phyloP scores from a whole-genome alignment of 53 echinoderm and acorn worm genomes.

The Hippasteria phrygiana region DNA sequence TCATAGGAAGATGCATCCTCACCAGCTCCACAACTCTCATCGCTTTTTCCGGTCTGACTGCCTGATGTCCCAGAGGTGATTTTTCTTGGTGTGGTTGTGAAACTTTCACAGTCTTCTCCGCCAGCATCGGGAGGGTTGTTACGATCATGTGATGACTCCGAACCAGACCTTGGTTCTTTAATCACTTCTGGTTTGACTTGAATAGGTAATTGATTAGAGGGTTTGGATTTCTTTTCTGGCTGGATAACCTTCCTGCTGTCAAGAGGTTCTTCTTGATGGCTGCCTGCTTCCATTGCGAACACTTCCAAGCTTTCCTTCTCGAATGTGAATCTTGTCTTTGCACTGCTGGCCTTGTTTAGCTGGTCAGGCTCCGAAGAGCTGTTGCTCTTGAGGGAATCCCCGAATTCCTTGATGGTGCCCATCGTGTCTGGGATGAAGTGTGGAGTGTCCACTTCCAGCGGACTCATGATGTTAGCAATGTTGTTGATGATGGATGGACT shows the following conservation, averaged over 20 bases:
- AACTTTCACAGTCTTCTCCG: not conserved
- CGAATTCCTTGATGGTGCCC: constrained; percentile 95
- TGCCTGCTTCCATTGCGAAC: not conserved
- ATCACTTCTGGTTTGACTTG: not conserved
- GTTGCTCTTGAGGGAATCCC: constrained; percentile 77
- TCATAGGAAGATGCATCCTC: constrained; percentile 74
- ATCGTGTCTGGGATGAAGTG: constrained; percentile 94
- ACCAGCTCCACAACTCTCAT: not conserved
- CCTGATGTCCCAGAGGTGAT: constrained; percentile 31
- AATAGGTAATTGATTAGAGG: constrained; percentile 1
- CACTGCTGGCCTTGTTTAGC: not conserved
- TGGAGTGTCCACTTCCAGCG: constrained; percentile 83
- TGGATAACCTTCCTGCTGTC: not conserved
- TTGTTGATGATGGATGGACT: constrained; percentile 78
- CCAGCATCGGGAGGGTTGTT: not conserved
- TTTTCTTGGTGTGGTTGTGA: constrained; percentile 4
- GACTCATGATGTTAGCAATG: constrained; percentile 85
- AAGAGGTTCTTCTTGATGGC: not conserved
- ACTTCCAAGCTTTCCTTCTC: constrained; percentile 45
- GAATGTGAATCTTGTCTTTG: constrained; percentile 13
- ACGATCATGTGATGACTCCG: not conserved
- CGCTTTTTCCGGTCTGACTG: constrained; percentile 12
- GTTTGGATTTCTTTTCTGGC: not conserved
- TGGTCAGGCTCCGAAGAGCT: constrained; percentile 61
- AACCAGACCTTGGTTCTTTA: not conserved